A percentile compares a stretch with the other conserved stretches of the same genome.
These are phyloP conservation scores for Pelecanus crispus DNA, from an alignment of 2,113 vertebrate genomes.

Conservation along the genomic window DNA sequence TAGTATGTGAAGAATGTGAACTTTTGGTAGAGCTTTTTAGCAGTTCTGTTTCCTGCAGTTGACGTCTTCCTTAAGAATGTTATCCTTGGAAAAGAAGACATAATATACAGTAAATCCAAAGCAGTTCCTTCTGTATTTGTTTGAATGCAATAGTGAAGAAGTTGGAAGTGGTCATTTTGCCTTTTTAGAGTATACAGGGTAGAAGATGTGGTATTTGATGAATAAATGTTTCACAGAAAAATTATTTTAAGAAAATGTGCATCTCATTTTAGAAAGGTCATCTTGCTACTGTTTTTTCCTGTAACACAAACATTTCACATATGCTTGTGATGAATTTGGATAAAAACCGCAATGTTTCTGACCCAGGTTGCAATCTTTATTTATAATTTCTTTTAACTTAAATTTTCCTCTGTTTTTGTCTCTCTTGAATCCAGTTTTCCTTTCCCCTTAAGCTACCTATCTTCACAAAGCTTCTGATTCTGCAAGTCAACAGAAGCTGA, in stretches of 20 bases:
- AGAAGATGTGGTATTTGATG: not conserved
- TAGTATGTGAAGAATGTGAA: not conserved
- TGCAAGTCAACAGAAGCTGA: not conserved
- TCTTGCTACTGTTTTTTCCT: not conserved
- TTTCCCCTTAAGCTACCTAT: not conserved
- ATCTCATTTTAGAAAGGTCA: not conserved
- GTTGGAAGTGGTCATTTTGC: not conserved
- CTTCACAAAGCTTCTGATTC: not conserved
- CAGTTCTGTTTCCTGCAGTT: not conserved
- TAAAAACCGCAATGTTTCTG: not conserved
- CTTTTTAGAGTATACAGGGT: not conserved
- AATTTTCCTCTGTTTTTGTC: not conserved
- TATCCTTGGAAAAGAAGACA: not conserved
- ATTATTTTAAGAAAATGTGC: not conserved
- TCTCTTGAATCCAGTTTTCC: not conserved
- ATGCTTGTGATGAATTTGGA: not conserved
- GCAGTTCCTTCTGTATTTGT: not conserved
- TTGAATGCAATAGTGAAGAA: not conserved
- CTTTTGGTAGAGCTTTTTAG: not conserved
- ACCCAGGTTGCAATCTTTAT: not conserved
- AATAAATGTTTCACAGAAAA: not conserved
- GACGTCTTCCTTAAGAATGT: not conserved
- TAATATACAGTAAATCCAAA: not conserved
- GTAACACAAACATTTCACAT: not conserved
- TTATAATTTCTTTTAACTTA: not conserved